Conservation (phyloP, 2,888 invertebrate genomes). For the Mesorhabditis spiculigera region DNA sequence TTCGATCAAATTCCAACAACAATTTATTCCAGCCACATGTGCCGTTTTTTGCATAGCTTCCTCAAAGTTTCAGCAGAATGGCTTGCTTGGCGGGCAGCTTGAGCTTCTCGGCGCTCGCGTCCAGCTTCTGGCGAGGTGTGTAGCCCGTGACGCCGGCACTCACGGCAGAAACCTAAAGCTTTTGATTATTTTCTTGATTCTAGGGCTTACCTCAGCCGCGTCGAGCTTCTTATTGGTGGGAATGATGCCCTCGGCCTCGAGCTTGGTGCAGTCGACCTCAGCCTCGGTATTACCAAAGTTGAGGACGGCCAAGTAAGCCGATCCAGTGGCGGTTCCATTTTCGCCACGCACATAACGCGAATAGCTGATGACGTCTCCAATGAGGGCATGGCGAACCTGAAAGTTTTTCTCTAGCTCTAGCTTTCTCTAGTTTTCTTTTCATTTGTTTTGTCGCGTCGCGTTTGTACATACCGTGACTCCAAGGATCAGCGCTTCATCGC, state of each 20-base stretch:
- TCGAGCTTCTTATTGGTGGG: conserved; percentile 21
- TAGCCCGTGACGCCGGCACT: conserved; percentile 29
- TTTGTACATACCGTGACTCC: conserved; percentile 21
- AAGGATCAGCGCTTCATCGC: conserved; percentile 40
- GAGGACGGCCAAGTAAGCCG: conserved; percentile 26
- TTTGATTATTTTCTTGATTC: neutral
- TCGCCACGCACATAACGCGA: conserved; percentile 22
- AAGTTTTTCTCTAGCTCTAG: neutral
- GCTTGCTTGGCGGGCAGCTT: conserved; percentile 33
- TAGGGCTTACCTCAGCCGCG: conserved; percentile 22
- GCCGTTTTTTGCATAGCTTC: conserved; percentile 1
- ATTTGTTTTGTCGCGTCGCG: too few relatives aligned
- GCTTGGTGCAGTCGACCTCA: conserved; percentile 15
- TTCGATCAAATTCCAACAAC: too few relatives aligned
- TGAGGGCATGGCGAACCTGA: conserved; percentile 20
- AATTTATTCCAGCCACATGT: too few relatives aligned
- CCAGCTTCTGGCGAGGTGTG: conserved; percentile 20
- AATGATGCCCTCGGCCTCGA: conserved; percentile 16
- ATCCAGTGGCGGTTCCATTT: conserved; percentile 28
- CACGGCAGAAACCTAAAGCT: conserved; percentile 22
- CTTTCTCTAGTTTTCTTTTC: too few relatives aligned
- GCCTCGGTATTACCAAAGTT: conserved; percentile 31
- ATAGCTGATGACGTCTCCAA: conserved; percentile 31
- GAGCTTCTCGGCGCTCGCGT: conserved; percentile 19
- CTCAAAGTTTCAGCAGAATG: conserved; percentile 30